Base-by-base conservation (phyloP, 2,888 invertebrate genomes). In the Arrhopalites spinosus region DNA sequence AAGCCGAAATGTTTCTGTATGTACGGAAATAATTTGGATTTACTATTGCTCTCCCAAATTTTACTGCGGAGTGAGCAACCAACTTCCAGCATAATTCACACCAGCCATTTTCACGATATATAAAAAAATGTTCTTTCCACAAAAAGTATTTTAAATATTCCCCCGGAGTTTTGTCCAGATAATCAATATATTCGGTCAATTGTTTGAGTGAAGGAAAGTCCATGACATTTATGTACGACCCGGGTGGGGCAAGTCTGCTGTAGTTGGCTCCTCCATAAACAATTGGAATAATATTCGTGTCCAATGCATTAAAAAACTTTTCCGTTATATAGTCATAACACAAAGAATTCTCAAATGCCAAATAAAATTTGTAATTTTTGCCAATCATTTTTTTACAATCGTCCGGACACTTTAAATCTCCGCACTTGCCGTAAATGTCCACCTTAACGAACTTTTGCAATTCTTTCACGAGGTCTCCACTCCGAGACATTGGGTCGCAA, bases 161-260 rank as follows among this genome's bases (percentile, higher is more conserved):
- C 29, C 74, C 75, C 13, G 76, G 77, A 76, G 84, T 80, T 1
- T 63, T 45, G 73, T 83, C 79, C 59, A 84, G 79, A 43, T 78
- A 77, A 5, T 75, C 50, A 30, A 85, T 76, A 68, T 84, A 82
- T 1, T 78, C 72, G 1, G 84, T 84, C 27, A 85, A 80, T 17
- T 79, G 79, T 74, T 82, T 76, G 0, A 84, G 80, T 3, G 81
- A 77, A 2, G 74, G 36, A 74, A 84, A 85, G 43, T 83, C 81
- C 7, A 80, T 77, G 0, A 83, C 84, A 76, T 85, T 81, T 61
- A 86, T 85, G 77, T 80, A 85, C 2, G 85, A 84, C n/a, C 78
- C 79, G 13, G 79, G 78, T 0, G 85, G 85, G 1, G 83, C 80
- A 8, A 83, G 71, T 15, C 30, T 8, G 0, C 78, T 78, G 72